These are phyloP conservation scores for Pseudochirops corinnae DNA, from an alignment of 2,797 vertebrate species.

Conservation along the genomic window DNA sequence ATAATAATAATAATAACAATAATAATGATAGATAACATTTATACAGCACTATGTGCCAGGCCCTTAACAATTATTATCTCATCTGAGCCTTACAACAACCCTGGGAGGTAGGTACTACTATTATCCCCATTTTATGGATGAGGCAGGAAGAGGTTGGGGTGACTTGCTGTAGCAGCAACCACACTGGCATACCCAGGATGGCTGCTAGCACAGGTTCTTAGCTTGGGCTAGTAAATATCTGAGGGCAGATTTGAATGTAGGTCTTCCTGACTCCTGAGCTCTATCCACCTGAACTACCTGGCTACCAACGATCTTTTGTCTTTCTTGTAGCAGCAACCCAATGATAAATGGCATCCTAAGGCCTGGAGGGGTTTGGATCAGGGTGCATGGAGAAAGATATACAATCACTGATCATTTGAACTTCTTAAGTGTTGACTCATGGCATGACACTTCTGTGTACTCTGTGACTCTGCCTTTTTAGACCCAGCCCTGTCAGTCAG, in stretches of 20 bases:
- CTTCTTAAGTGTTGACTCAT: not conserved
- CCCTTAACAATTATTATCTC: not conserved
- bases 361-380: not conserved
- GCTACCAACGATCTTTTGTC: not conserved
- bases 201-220: no score
- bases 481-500: not conserved
- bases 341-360: not conserved
- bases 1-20: not conserved
- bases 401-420: not conserved
- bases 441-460: not conserved
- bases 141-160: not conserved
- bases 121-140: not conserved
- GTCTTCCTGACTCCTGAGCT: not conserved
- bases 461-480: not conserved
- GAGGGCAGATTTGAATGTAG: not conserved
- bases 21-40: not conserved
- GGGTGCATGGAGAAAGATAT: not conserved
- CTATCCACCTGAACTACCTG: not conserved
- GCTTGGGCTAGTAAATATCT: not conserved
- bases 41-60: not conserved
- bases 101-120: not conserved
- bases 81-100: not conserved
- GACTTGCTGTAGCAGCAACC: no score
- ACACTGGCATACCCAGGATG: no score
- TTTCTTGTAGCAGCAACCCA: not conserved